These are phyloP conservation scores for Pegoplata infirma DNA, from an alignment of 2,888 invertebrate species.

Conservation along the genomic window DNA sequence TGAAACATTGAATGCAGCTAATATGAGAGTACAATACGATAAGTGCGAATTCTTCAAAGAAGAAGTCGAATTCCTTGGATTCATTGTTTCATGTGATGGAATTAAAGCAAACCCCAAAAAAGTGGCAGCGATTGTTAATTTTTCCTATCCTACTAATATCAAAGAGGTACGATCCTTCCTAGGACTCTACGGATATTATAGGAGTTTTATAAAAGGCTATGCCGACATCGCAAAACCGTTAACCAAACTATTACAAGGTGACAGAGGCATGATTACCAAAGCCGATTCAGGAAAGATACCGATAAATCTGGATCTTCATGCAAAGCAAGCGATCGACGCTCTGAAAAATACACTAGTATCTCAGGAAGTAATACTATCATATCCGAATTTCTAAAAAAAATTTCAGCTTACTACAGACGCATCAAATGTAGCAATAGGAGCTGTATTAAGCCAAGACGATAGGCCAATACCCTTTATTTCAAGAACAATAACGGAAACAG, in stretches of 20 bases:
- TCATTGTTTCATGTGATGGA: background rate
- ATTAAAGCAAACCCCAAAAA: background rate
- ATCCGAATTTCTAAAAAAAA: background rate
- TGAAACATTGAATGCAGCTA: background rate
- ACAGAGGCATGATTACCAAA: background rate
- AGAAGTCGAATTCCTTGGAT: background rate
- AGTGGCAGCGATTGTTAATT: background rate
- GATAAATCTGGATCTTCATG: background rate
- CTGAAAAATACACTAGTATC: background rate
- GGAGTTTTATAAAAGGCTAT: background rate
- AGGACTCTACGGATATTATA: conserved; percentile 14
- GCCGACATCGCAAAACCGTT: background rate
- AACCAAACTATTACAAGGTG: background rate
- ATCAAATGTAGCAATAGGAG: conserved; percentile 5
- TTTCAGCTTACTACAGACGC: conserved; percentile 1
- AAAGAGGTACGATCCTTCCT: background rate
- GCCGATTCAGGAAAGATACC: background rate
- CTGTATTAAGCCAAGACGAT: background rate
- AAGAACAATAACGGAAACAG: background rate
- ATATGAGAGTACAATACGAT: background rate
- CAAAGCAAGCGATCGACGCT: background rate
- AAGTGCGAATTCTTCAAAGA: conserved; percentile 7
- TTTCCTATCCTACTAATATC: background rate
- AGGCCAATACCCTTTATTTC: conserved; percentile 13
- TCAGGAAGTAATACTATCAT: background rate